A percentile compares a stretch with the other conserved stretches of the same genome.
Evolutionary conservation across 2,113 vertebrate genomes (phyloP).

Genomic region (Petrocephalus zakoni): DNA sequence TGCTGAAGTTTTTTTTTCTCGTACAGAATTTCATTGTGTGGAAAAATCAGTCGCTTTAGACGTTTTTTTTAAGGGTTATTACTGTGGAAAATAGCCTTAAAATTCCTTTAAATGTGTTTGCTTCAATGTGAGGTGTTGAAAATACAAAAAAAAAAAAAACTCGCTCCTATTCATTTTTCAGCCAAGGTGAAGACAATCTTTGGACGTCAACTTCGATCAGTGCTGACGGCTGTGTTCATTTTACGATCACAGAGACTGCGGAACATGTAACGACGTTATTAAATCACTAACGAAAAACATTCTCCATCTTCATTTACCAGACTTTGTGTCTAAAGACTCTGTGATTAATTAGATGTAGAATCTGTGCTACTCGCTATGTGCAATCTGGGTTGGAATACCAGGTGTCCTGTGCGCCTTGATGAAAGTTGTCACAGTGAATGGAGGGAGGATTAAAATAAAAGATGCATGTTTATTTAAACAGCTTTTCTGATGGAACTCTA

Average conservation of each 20-base stretch:
- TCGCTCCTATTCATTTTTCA: neutral
- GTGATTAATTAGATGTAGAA: neutral
- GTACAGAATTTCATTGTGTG: neutral
- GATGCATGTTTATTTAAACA: neutral
- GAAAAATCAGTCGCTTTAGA: neutral
- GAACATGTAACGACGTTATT: neutral
- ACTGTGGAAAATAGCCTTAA: neutral
- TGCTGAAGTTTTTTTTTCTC: neutral
- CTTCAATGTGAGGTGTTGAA: neutral
- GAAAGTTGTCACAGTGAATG: neutral
- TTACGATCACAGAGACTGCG: neutral
- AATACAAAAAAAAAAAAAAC: neutral
- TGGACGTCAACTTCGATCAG: neutral
- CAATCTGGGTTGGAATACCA: neutral
- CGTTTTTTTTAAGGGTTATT: neutral
- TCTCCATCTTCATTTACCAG: neutral
- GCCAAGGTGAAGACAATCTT: neutral
- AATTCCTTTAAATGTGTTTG: neutral
- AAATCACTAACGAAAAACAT: neutral
- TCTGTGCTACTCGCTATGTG: neutral
- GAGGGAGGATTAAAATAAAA: neutral
- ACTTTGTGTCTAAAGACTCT: neutral
- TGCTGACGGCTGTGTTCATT: neutral
- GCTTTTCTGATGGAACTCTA: neutral
- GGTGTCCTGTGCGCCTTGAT: neutral